A percentile compares a stretch with the other conserved stretches of the same genome.
These are phyloP conservation scores for Drosophila orosa DNA, from an alignment of 1,140 invertebrate species.

Conservation along the genomic window DNA sequence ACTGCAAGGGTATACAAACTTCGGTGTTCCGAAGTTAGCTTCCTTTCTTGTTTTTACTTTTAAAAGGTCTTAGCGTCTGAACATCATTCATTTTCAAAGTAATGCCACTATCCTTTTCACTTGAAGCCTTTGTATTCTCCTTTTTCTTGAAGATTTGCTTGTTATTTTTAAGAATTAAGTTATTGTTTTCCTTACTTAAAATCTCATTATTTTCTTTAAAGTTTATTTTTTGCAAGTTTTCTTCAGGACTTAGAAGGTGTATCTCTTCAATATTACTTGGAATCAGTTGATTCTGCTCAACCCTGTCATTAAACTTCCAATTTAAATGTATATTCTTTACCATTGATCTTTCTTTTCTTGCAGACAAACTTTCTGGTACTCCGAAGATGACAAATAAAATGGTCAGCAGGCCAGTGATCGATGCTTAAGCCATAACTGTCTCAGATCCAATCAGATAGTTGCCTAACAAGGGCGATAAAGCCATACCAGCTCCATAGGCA, in stretches of 20 bases:
- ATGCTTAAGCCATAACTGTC: slow-evolving; percentile 96
- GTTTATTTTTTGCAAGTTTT: neutral
- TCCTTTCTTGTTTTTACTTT: no score
- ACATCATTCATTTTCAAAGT: no score
- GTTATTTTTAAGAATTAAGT: no score
- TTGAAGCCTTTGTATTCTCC: no score
- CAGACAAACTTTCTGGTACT: slow-evolving; percentile 98
- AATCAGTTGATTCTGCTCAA: neutral
- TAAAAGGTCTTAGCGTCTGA: neutral
- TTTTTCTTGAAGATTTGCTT: no score
- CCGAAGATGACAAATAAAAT: slow-evolving; percentile 99
- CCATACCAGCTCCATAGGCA: slow-evolving; percentile 99
- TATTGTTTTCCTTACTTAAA: neutral
- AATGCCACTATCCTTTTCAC: no score
- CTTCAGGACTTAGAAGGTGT: neutral
- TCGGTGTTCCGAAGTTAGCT: no score
- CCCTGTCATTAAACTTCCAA: neutral
- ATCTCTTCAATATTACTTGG: neutral
- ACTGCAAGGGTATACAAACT: no score
- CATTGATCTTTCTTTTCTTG: slow-evolving; percentile 93
- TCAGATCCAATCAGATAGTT: slow-evolving; percentile 97
- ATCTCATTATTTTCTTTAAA: neutral
- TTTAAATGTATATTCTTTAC: slow-evolving; percentile 95
- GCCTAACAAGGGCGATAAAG: slow-evolving; percentile 97
- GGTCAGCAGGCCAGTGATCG: slow-evolving; percentile 97